Conservation (phyloP, 2,113 vertebrate species). For the Stomatorhinus ivindoensis region DNA sequence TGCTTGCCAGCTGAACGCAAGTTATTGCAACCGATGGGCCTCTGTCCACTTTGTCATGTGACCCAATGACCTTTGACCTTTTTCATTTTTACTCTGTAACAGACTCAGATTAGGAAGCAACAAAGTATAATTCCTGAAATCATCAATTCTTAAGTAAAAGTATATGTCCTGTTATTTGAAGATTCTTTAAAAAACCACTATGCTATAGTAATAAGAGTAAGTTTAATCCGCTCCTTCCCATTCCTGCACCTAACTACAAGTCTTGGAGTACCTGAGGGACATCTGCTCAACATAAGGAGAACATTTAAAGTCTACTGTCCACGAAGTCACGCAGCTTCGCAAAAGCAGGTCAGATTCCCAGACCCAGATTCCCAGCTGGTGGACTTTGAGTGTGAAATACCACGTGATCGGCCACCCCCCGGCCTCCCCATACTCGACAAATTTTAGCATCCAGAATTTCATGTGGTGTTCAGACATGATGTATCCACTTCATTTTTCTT, state of each 20-base stretch:
- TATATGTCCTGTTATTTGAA: background rate
- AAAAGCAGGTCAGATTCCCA: background rate
- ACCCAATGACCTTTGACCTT: background rate
- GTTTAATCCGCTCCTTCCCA: background rate
- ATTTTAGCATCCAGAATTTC: background rate
- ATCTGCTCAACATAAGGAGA: background rate
- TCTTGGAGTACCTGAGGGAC: background rate
- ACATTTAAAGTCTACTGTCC: background rate
- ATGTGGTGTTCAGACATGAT: no score
- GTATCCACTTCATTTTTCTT: background rate
- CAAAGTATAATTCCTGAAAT: background rate
- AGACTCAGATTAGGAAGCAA: background rate
- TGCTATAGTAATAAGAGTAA: background rate
- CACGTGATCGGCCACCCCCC: no score
- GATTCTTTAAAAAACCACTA: background rate
- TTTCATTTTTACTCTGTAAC: background rate
- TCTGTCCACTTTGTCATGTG: background rate
- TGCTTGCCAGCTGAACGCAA: background rate
- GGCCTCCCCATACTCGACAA: background rate
- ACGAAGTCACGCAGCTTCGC: background rate
- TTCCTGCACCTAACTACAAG: background rate
- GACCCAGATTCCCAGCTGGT: background rate
- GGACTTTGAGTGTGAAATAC: background rate
- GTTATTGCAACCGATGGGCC: background rate
- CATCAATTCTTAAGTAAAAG: background rate